Base-by-base conservation (phyloP, 2,797 vertebrate species). In the Sarcoramphus papa region DNA sequence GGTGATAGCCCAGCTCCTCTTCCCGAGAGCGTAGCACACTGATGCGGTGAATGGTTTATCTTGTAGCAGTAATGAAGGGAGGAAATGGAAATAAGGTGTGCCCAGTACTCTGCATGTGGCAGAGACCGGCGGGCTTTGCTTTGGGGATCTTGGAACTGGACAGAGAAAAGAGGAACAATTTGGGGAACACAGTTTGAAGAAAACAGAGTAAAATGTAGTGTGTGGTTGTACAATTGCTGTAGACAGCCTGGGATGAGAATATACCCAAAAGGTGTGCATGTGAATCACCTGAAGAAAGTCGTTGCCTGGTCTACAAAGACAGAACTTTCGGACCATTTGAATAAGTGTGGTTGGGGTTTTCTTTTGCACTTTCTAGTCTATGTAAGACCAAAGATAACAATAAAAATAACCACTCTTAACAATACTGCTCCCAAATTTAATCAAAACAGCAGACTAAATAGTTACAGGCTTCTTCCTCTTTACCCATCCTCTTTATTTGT, bases 381-480 rank as follows among this genome's bases (percentile, higher is more conserved):
- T 4, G 1, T 80, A 83, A 62, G 37, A 57, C 60, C 24, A 65
- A 62, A 84, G 37, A 31, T 94, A 88, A 59, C 47, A 81, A 43
- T 25, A 51, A 82, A 85, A 82, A 74, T 48, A 80, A 64, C 27
- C 19, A 12, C 47, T 62, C 14, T 53, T 84, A 84, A 53, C n/a
- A 84, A 33, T 20, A 28, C 51, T 86, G 19, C 40, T 77, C 54
- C 51, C 62, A 78, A 70, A 76, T 90, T 45, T 70, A 93, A 77
- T 65, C 45, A 53, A 48, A 90, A 28, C 17, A 69, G 40, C 67
- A 76, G 48, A 81, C 73, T 69, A 37, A 88, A 57, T 86, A 79
- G 50, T 92, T 88, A 84, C 6, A 86, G 85, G 41, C 35, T 82
- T 86, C 79, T 92, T 90, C 21, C 13, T 72, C 57, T 80, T 88